Evolutionary conservation across 2,888 invertebrate genomes (phyloP), one percentile per base, ranked within the genome.

Genomic region (Parnassius mnemosyne): DNA sequence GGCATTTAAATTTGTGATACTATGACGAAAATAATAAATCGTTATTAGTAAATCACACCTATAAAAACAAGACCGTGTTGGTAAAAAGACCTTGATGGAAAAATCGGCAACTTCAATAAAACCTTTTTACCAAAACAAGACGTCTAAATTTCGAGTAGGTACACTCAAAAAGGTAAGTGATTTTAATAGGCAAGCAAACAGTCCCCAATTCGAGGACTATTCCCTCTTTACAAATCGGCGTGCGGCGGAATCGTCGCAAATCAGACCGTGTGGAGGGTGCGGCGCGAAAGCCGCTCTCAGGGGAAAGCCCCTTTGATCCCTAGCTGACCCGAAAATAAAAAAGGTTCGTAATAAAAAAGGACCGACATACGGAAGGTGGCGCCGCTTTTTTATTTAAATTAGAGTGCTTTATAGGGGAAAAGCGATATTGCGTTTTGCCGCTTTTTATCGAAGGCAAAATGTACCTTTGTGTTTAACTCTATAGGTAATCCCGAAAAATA

Each of bases 351-450:
- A 89, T 89, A 89, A 89, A 91, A 86, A 89, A 86, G 87, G 86
- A 85, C 89, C 89, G 88, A 90, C 90, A 90, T 90, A 91, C 90
- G 90, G 89, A 90, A 89, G 89, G 90, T 90, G 89, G 89, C 88
- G 90, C 86, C 87, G 89, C 89, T 90, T 91, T 91, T 91, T 90
- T 91, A 90, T 91, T 91, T 91, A 91, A 91, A 91, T 90, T 91
- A 89, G 90, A 91, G 89, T 89, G 89, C 90, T 91, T 90, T 91
- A 90, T 91, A 86, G 89, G 85, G 87, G 87, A 84, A 83, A 85
- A 83, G 85, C 87, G 87, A 89, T 91, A 91, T 90, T 90, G 86
- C 88, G 89, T 89, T 89, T 84, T 85, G 84, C 85, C 87, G 84
- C 84, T 87, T 84, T 85, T 87, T 86, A 81, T 87, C 81, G 77